Evolutionary conservation across 1,140 invertebrate species (phyloP), one percentile per base, ranked within the genome.

Genomic region (Eufriesea mexicana): DNA sequence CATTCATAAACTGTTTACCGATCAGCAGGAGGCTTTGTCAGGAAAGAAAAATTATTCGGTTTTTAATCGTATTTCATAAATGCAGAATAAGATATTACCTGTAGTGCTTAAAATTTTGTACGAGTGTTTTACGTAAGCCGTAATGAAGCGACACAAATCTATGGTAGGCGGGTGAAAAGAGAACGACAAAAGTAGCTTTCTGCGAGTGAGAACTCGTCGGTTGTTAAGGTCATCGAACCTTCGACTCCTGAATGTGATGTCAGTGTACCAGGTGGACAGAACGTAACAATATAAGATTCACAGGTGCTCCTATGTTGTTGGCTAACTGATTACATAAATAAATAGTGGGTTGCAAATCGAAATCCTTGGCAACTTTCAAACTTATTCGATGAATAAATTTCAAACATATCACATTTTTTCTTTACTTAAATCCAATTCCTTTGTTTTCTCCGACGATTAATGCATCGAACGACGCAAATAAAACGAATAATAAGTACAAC

Each of bases 171-270:
- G 68, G 51, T 74, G 51, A 77, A 71, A 85, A 83, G 79, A 71
- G 51, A 74, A 28, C 64, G n/a, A 66, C 59, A 73, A 72, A 62
- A 61, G 73, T 51, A 57, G 80, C 73, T 83, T 83, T 77, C 80
- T 51, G 73, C 45, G 54, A 83, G 64, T 28, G 25, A 49, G 80
- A 76, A 68, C 59, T 64, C 80, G 73, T 45, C 55, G 73, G 66
- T 83, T 61, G 80, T 83, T 83, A 62, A 81, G 86, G 83, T 88
- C 70, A 70, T 84, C 77, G 85, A 88, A 88, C 86, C 64, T 84
- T 67, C 61, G 47, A 73, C 72, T 85, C 61, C 55, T 77, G 79
- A 61, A 83, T 71, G 73, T 70, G 74, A 85, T 45, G 67, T 72
- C 66, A 14, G 74, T 51, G 42, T 67, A 64, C 72, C 84, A 87